Percentiles rank a stretch among this genome's conserved stretches.
Conservation (phyloP, 2,888 invertebrate genomes). For the Poecilobothrus nobilitatus region DNA sequence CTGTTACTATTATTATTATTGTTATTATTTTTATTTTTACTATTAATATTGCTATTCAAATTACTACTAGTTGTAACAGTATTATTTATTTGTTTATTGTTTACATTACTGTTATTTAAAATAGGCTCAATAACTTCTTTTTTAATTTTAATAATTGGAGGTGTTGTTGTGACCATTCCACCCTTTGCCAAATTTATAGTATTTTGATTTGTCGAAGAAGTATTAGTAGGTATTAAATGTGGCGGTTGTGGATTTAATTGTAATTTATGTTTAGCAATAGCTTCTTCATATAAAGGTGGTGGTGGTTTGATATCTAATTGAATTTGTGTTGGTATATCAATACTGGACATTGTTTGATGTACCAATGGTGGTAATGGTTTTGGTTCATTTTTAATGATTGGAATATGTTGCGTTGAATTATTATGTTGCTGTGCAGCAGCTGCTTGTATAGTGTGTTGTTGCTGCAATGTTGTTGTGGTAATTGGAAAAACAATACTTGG, state of each 20-base stretch:
- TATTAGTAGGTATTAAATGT: background rate
- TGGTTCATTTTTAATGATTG: conserved; percentile 24
- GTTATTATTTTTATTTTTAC: background rate
- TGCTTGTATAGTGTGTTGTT: conserved; percentile 17
- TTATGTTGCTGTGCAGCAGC: conserved; percentile 27
- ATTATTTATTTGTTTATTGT: conserved; percentile 30
- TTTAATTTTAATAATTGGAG: conserved; percentile 1
- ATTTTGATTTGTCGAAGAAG: background rate
- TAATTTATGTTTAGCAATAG: conserved; percentile 40
- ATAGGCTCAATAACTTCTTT: background rate
- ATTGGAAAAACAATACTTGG: conserved; percentile 51
- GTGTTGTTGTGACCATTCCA: conserved; percentile 26
- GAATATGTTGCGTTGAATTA: conserved; percentile 30
- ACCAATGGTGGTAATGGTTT: conserved; percentile 21
- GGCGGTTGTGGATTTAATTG: background rate
- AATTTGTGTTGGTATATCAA: conserved; percentile 29
- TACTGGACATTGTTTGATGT: conserved; percentile 28
- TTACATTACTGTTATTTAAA: too few species aligned
- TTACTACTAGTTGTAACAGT: conserved; percentile 28
- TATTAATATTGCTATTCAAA: conserved; percentile 12
- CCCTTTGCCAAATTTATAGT: conserved; percentile 12
- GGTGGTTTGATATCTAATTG: conserved; percentile 48
- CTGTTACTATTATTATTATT: conserved; percentile 14
- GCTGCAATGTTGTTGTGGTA: conserved; percentile 28
- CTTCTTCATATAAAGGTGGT: conserved; percentile 65